Evolutionary conservation across 1,140 invertebrate species (phyloP), one percentile per base, ranked within the genome.

Genomic region (Drosophila baimaii): DNA sequence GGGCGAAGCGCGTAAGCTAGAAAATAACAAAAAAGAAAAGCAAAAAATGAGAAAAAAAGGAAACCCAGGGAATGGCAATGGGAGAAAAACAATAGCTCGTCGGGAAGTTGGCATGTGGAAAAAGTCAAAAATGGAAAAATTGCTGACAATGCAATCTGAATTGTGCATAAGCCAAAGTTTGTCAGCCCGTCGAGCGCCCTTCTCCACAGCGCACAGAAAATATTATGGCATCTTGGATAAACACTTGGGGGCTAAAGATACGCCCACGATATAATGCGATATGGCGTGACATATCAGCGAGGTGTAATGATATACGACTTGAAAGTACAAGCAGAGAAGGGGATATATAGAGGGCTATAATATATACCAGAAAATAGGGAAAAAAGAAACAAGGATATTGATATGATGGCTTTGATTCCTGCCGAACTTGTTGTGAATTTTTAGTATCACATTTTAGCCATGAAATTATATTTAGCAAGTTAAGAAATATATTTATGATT

Each of bases 101-200:
- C 43, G 83, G 54, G 79, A 85, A 85, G 57, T 86, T 86, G 82
- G 75, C 83, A 88, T 88, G 79, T 82, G 82, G 44, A 65, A 86
- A 76, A 81, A 81, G 68, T 73, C 49, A 72, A 78, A 71, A 78
- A 78, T 71, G 54, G 79, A 82, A 82, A 85, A 82, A 64, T 65
- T 64, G 79, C 83, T 82, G 83, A 83, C 75, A 83, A 78, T 83
- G 83, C 65, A 78, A 51, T 76, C 64, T 64, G 82, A 78, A 86
- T 76, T 73, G 79, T 82, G 79, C 82, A 72, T 64, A 86, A 82
- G 80, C 82, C 79, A 47, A 83, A 84, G 56, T 79, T 79, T 73
- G 37, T 72, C 75, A 51, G 69, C 33, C 44, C 15, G 31, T 37
- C 33, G n/a, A n/a, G n/a, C n/a, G n/a, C 63, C 2, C 47, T 21